Percentiles rank a stretch among this genome's conserved stretches.
Evolutionary conservation across 1,140 invertebrate genomes (phyloP).

Genomic region (Eriocheir sinensis): DNA sequence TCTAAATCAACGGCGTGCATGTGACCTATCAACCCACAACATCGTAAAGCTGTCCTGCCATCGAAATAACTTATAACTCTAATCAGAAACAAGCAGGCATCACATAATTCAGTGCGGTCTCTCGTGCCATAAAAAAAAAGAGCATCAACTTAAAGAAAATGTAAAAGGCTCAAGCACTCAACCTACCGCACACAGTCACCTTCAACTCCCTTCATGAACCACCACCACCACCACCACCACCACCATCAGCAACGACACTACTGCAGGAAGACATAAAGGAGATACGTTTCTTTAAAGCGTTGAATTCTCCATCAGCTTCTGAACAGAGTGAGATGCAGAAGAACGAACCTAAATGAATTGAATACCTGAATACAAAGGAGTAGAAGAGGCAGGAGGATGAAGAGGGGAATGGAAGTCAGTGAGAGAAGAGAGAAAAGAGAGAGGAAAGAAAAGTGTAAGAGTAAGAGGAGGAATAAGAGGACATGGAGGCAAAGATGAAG

Average conservation of each 20-base stretch:
- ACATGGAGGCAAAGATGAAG: neutral
- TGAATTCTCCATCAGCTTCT: neutral
- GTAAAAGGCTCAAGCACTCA: no score
- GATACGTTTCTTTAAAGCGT: conserved; percentile 31
- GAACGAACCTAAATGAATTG: neutral
- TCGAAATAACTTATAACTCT: no score
- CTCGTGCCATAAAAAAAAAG: no score
- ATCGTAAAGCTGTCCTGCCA: no score
- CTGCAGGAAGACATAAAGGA: neutral
- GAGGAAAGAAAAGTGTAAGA: neutral
- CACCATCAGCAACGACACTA: neutral
- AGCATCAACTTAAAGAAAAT: no score
- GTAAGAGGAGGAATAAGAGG: neutral
- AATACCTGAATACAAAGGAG: neutral
- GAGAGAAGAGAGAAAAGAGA: neutral
- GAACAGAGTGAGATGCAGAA: neutral
- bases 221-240: no score
- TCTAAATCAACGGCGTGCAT: no score
- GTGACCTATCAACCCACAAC: no score
- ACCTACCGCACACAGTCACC: neutral
- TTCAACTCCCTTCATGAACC: no score
- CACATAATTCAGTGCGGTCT: no score
- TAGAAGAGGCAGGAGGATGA: neutral
- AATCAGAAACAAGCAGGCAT: no score
- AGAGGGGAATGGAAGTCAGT: neutral